Evolutionary conservation across 2,113 vertebrate species (phyloP), one percentile per base, ranked within the genome.

Genomic region (Calyptomena viridis): DNA sequence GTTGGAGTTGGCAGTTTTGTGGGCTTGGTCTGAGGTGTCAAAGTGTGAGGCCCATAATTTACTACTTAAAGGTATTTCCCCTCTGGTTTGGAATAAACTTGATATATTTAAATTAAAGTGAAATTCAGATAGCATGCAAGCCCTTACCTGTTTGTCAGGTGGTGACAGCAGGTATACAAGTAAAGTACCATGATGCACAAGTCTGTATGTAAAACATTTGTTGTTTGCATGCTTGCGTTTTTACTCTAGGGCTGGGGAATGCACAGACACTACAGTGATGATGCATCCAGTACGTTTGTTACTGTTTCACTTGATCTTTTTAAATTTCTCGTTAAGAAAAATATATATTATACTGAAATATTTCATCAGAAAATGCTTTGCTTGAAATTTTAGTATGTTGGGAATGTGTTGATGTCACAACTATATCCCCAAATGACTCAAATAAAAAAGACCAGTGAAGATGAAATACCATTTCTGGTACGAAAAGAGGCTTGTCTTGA

Each of bases 381-480:
- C 18, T 81, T 91, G 64, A 83, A 94, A 52, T 30, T 60, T 73
- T 1, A 1, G 10, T 69, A 12, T 87, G 12, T 56, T 55, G 17
- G 13, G 20, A 83, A 37, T 90, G 47, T 74, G 40, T 71, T 69
- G 44, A 50, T 81, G n/a, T 91, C 13, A 52, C 25, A 49, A 8
- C n/a, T 64, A 1, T 84, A 64, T 94, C 60, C 42, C 44, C 86
- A 76, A 58, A 73, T 30, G 47, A 69, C 92, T 95, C 86, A 84
- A 72, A 87, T 91, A 76, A 95, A 88, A 68, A 84, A 89, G 78
- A 64, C 39, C 79, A 59, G 46, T 74, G 64, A 73, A 96, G 83
- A 69, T 59, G 50, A 81, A 97, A 94, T 96, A 93, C 82, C 39
- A 89, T 92, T 95, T 96, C 93, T 87, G 86, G 27, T 92, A 71